A percentile compares a stretch with the other conserved stretches of the same genome.
Conservation (phyloP, 2,888 invertebrate species). For the Cartodere bifasciata region DNA sequence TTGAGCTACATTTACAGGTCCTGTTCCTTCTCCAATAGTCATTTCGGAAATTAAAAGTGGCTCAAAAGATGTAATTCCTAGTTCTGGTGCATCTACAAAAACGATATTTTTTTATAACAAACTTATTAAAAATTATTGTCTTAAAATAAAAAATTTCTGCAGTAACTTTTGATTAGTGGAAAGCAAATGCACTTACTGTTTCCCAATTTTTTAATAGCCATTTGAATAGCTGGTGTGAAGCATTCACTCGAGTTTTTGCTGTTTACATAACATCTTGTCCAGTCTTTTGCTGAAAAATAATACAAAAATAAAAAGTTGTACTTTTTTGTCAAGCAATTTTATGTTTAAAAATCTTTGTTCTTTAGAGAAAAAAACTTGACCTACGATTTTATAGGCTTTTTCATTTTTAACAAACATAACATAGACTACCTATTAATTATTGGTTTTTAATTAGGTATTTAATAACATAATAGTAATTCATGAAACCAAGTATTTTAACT, state of each 20-base stretch:
- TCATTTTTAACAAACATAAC: too few relatives aligned
- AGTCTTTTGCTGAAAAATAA: constrained; percentile 22
- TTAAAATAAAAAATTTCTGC: neutral
- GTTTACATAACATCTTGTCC: constrained; percentile 21
- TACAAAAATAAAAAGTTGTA: too few relatives aligned
- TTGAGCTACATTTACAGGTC: constrained; percentile 52
- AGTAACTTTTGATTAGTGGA: neutral
- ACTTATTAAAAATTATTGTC: neutral
- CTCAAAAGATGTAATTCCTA: constrained; percentile 31
- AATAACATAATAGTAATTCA: too few relatives aligned
- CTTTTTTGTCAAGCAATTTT: too few relatives aligned
- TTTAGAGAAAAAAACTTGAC: too few relatives aligned
- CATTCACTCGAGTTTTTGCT: constrained; percentile 21
- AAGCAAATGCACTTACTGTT: constrained; percentile 17
- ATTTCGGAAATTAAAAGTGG: constrained; percentile 32
- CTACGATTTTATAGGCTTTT: too few relatives aligned
- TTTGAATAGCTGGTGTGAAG: constrained; percentile 20
- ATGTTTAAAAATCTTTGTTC: too few relatives aligned
- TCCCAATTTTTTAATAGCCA: constrained; percentile 20
- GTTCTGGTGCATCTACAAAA: constrained; percentile 29
- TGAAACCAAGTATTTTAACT: too few relatives aligned
- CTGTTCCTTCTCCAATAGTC: constrained; percentile 37
- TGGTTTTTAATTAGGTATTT: too few relatives aligned
- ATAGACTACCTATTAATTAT: too few relatives aligned
- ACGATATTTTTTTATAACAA: constrained; percentile 1